Base-by-base conservation (phyloP, 2,113 vertebrate genomes). In the Coreoperca whiteheadi region DNA sequence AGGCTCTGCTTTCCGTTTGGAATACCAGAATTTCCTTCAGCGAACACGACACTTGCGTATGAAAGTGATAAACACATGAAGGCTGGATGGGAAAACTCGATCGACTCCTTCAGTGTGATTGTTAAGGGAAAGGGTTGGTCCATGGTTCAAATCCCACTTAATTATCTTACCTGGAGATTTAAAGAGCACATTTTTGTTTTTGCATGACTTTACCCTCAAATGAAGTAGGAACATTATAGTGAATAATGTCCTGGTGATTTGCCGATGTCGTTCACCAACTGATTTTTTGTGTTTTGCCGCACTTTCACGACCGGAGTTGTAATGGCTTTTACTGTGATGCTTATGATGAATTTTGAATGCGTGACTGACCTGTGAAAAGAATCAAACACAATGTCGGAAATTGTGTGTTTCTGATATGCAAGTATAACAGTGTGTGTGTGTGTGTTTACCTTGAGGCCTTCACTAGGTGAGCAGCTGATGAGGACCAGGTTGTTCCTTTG, bases 401-500 rank as follows among this genome's bases (percentile, higher is more conserved):
- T n/a, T n/a, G n/a, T n/a, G n/a, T n/a, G 9, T 41, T 41, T 41
- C 39, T 41, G 39, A 41, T 41, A 41, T 41, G 39, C 39, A 41
- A 41, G 9, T 39, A 39, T 39, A 7, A 39, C 8, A 39, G 8
- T 51, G 28, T 30, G 25, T 68, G 41, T 39, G 18, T 39, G 18
- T 74, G 20, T 53, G 9, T 43, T 57, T 93, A 99, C 98, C 97
- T 97, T 96, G 69, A 98, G 90, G 86, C 94, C 96, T 85, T 96
- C 95, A 79, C 92, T 87, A 68, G 94, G 86, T 0, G 92, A 94
- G 91, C 95, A 97, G 91, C 94, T 88, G 76, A 99, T 93, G 0
- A 99, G 93, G 64, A 97, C 93, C 74, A 99, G 85, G 93, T 99
- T 98, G 93, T 95, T 96, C 94, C 94, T 94, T 83, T 97, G 94